phyloP scores from a whole-genome alignment of 2,113 vertebrate species.

The Tinamus guttatus region DNA sequence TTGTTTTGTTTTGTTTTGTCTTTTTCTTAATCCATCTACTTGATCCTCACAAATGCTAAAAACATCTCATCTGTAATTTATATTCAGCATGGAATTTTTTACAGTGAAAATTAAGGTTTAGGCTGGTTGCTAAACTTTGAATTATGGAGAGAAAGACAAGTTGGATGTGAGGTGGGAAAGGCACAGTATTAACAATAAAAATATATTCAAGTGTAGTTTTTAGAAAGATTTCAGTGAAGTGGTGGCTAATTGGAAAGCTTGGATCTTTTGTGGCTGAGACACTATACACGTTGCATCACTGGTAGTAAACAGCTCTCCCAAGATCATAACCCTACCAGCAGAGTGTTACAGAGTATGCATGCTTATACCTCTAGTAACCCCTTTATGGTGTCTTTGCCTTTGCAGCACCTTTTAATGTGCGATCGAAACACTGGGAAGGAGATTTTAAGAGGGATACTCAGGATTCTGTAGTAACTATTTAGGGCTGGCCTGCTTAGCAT shows the following conservation, averaged over 20 bases:
- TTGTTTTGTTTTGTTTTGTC: too few species aligned
- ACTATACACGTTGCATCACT: rapidly evolving
- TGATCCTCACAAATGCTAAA: background rate
- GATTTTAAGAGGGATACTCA: rapidly evolving
- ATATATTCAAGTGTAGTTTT: rapidly evolving
- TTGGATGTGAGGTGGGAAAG: background rate
- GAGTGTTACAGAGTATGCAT: rapidly evolving
- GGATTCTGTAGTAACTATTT: rapidly evolving
- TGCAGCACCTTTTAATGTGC: rapidly evolving
- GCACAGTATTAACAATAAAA: background rate
- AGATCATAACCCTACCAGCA: rapidly evolving
- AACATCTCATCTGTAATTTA: background rate
- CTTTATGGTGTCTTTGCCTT: rapidly evolving
- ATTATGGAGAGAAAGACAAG: background rate
- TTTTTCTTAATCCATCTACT: background rate
- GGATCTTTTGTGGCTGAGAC: rapidly evolving
- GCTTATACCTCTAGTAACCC: background rate
- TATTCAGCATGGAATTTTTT: background rate
- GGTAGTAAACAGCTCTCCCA: background rate
- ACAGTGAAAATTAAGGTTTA: background rate
- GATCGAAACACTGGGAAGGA: rapidly evolving
- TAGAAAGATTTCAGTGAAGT: background rate
- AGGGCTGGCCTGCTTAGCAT: background rate
- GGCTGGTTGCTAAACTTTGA: background rate
- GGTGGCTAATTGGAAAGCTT: background rate